Conservation (phyloP, 2,797 vertebrate genomes). For the Malacoctenus gilli region DNA sequence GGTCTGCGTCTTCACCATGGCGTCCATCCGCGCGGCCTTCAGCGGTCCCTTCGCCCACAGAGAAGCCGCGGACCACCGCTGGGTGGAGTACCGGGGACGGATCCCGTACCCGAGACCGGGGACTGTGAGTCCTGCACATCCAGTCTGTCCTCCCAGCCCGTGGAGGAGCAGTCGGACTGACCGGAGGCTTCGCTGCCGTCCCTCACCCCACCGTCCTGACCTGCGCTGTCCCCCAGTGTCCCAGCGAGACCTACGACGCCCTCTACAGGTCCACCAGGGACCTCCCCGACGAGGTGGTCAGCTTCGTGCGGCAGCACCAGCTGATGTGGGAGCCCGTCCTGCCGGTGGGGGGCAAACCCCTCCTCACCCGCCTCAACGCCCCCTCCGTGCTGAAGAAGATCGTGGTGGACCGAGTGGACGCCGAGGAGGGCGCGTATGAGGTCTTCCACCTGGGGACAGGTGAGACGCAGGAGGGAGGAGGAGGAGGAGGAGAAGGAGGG, state of each 20-base stretch:
- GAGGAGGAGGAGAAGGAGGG: too few species aligned
- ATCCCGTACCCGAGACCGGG: conserved; percentile 89
- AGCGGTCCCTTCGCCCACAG: conserved; percentile 88
- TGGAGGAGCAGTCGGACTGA: too few species aligned
- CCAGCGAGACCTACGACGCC: conserved; percentile 87
- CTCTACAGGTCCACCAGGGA: conserved; percentile 87
- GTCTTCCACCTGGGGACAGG: conserved; percentile 88
- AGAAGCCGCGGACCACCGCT: conserved; percentile 86
- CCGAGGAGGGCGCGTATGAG: conserved; percentile 77
- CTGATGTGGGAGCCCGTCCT: conserved; percentile 89
- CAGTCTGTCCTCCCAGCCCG: too few species aligned
- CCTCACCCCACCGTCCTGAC: neutral
- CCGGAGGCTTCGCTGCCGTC: too few species aligned
- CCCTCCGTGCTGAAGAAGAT: conserved; percentile 79
- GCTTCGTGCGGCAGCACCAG: conserved; percentile 88
- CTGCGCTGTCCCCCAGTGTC: conserved; percentile 76
- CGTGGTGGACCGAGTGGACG: conserved; percentile 86
- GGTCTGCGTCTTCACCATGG: conserved; percentile 86
- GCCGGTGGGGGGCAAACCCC: conserved; percentile 77
- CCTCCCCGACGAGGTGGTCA: conserved; percentile 87
- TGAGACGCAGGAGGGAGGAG: conserved; percentile 40
- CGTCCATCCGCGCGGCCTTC: conserved; percentile 85
- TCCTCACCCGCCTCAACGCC: conserved; percentile 74
- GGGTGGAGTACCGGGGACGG: conserved; percentile 87
- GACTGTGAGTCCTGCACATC: conserved; percentile 84